Evolutionary conservation across 2,888 invertebrate genomes (phyloP).

Genomic region (Amitus sp.): DNA sequence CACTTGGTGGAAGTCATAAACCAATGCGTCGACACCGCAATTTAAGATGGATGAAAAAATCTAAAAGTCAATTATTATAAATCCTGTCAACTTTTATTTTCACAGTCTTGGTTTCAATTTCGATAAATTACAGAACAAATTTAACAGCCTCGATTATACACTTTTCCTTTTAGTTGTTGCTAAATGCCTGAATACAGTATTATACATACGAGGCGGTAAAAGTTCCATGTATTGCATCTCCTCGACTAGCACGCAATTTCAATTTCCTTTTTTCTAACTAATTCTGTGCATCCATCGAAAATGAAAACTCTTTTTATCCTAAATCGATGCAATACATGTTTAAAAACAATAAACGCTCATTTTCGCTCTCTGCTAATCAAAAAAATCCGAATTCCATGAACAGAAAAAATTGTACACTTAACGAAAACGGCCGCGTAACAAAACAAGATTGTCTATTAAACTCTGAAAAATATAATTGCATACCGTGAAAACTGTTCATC

Average conservation of each 20-base stretch:
- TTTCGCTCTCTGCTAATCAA: too few relatives aligned
- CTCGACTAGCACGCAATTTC: too few relatives aligned
- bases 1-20: constrained; percentile 94
- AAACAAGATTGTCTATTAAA: not conserved
- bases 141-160: not conserved
- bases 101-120: too few relatives aligned
- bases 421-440: not conserved
- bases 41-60: not conserved
- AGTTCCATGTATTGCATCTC: too few relatives aligned
- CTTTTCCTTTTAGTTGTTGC: not conserved
- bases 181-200: not conserved
- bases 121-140: constrained; percentile 23
- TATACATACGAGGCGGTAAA: not conserved
- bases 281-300: not conserved
- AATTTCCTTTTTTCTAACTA: not conserved
- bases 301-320: too few relatives aligned
- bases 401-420: not conserved
- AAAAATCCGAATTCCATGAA: too few relatives aligned
- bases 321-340: too few relatives aligned
- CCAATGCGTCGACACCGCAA: constrained; percentile 75
- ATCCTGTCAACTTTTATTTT: too few relatives aligned
- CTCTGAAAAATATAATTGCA: constrained; percentile 4
- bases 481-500: not conserved
- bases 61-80: too few relatives aligned
- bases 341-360: too few relatives aligned